Evolutionary conservation across 2,888 invertebrate species (phyloP).

Genomic region (Automeris io): DNA sequence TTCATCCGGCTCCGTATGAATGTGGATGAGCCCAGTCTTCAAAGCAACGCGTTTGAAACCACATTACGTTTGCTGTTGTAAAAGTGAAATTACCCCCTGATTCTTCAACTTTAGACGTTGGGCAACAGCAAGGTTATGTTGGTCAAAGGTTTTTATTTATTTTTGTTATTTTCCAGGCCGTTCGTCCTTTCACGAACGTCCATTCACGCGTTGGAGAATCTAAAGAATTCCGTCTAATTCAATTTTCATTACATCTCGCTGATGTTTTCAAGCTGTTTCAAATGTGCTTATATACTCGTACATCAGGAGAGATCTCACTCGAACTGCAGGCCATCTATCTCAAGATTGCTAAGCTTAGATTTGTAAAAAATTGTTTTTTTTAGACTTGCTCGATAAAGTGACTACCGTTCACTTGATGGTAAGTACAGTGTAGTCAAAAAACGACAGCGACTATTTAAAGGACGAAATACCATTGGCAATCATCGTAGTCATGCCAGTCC

Average conservation of each 20-base stretch:
- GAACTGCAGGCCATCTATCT: too few species aligned
- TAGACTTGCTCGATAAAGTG: too few species aligned
- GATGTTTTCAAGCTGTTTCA: not conserved
- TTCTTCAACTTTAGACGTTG: not conserved
- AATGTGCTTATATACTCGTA: too few species aligned
- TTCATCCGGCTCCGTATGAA: constrained; percentile 16
- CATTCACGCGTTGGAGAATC: constrained; percentile 36
- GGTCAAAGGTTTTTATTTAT: constrained; percentile 24
- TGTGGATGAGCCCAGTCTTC: constrained; percentile 29
- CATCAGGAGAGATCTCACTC: too few species aligned
- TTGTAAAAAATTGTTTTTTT: too few species aligned
- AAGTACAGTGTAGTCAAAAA: too few species aligned
- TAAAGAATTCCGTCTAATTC: constrained; percentile 30
- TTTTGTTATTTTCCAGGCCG: constrained; percentile 43
- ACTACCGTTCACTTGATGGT: too few species aligned
- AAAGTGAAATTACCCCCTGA: not conserved
- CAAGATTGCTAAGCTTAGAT: too few species aligned
- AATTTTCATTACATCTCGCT: constrained; percentile 24
- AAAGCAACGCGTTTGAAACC: constrained; percentile 23
- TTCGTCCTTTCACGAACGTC: constrained; percentile 27
- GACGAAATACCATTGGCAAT: too few species aligned
- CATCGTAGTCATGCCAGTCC: too few species aligned
- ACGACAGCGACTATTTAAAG: too few species aligned
- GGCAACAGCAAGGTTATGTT: constrained; percentile 9
- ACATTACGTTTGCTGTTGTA: not conserved